Evolutionary conservation across 2,113 vertebrate genomes (phyloP), one percentile per base, ranked within the genome.

Genomic region (Cichladusa arquata): DNA sequence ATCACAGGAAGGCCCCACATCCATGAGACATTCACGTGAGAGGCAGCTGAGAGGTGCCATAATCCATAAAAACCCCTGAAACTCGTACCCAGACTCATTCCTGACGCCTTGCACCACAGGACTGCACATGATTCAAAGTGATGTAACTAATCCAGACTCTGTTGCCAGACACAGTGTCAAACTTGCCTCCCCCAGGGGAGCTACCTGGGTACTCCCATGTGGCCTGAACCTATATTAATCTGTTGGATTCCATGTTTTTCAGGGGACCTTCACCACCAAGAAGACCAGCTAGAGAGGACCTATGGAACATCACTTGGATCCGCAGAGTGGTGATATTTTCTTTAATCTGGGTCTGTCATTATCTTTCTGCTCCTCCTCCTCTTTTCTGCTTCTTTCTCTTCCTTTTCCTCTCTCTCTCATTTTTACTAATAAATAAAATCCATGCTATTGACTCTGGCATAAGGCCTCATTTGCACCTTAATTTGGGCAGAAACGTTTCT

Each of bases 21-120:
- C 31, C 16, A 51, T 0, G 1, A 12, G 45, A 10, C 12, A 34
- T 34, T 19, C 25, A 31, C 0, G 0, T 34, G 31, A 51, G 19
- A 51, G 54, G 24, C 36, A 60, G 29, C 31, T 51, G 12, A 51
- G 9, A 4, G 31, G 9, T 25, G 16, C 0, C 6, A 3, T 2
- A 51, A 34, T 10, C 25, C 31, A 51, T 8, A 47, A 71, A 50
- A 61, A 11, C 50, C 15, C 15, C 50, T 16, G 14, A 28, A 28
- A 28, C 4, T 8, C 4, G 19, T 29, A 15, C 4, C 7, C 4
- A 42, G 14, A 40, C 2, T 15, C 23, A 40, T 14, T 8, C 23
- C 36, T 16, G 11, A 51, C 29, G 45, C 8, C 25, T 51, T 51
- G 45, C 36, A 61, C 15, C 8, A 10, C 25, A 31, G 26, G 12